These are phyloP conservation scores for Tenthredo scrophulariae DNA, from an alignment of 2,888 invertebrate species.

Conservation along the genomic window DNA sequence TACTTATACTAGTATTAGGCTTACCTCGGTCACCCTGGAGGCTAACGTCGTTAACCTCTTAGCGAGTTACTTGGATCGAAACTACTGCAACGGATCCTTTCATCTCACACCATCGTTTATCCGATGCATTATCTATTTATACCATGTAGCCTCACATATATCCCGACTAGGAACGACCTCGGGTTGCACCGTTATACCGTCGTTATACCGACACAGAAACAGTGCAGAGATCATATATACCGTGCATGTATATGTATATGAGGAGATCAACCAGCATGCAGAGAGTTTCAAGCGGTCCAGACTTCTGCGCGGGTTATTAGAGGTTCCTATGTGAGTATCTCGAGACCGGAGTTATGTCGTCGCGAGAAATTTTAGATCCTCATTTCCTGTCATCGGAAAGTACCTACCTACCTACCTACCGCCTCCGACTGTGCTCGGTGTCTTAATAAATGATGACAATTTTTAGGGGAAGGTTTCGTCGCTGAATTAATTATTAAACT, in stretches of 20 bases:
- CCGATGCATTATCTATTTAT: slow-evolving; percentile 71
- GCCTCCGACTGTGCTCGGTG: background rate
- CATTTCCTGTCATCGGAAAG: slow-evolving; percentile 64
- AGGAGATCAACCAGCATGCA: background rate
- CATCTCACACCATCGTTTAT: slow-evolving; percentile 67
- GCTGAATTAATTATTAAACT: slow-evolving; percentile 1
- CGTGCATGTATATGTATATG: too few species aligned
- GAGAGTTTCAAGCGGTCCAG: slow-evolving; percentile 13
- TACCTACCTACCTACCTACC: too few species aligned
- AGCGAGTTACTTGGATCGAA: slow-evolving; percentile 57
- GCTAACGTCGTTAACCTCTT: slow-evolving; percentile 64
- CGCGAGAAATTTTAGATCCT: slow-evolving; percentile 62
- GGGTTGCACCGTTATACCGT: background rate
- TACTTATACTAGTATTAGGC: background rate
- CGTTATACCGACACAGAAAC: background rate
- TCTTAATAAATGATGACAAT: slow-evolving; percentile 40
- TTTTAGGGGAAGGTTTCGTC: background rate
- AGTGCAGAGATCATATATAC: background rate
- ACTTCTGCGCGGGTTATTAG: slow-evolving; percentile 6
- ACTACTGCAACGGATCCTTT: slow-evolving; percentile 61
- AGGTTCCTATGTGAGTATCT: background rate
- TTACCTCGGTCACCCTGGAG: background rate
- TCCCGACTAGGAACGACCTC: background rate
- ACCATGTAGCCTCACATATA: background rate
- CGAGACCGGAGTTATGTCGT: slow-evolving; percentile 21